A percentile compares a stretch with the other conserved stretches of the same genome.
These are phyloP conservation scores for Perca fluviatilis DNA, from an alignment of 2,113 vertebrate species.

Conservation along the genomic window DNA sequence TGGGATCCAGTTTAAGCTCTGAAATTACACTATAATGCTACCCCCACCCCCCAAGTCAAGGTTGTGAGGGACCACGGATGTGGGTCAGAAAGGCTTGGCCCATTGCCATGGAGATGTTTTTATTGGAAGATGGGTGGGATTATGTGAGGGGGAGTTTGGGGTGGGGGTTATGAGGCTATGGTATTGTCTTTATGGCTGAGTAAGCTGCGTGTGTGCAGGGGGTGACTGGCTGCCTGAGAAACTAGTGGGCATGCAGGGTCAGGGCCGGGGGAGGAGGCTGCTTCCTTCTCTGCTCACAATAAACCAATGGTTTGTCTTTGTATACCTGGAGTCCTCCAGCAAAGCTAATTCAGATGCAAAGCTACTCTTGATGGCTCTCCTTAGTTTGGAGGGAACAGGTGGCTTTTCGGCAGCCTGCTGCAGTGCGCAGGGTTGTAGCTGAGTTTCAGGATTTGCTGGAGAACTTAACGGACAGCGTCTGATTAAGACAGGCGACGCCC, in stretches of 20 bases:
- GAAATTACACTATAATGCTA: conserved; percentile 59
- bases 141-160: conserved; percentile 42
- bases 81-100: conserved; percentile 80
- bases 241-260: conserved; percentile 64
- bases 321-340: conserved; percentile 26
- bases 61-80: conserved; percentile 56
- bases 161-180: conserved; percentile 37
- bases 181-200: conserved; percentile 80
- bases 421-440: background rate
- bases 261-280: conserved; percentile 45
- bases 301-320: conserved; percentile 30
- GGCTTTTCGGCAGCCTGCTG: conserved; percentile 42
- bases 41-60: conserved; percentile 37
- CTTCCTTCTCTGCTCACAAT: conserved; percentile 33
- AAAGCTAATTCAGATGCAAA: conserved; percentile 36
- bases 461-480: conserved; percentile 53
- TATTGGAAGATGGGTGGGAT: conserved; percentile 70
- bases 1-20: conserved; percentile 49
- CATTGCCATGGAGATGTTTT: conserved; percentile 83
- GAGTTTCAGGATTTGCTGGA: conserved; percentile 46
- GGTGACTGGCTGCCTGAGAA: conserved; percentile 58
- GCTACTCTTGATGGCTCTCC: conserved; percentile 4
- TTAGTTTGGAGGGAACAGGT: conserved; percentile 56
- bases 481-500: conserved; percentile 65
- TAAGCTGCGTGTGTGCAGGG: conserved; percentile 66